Conservation (phyloP, 2,797 vertebrate species). For the Crocodylus rhombifer region DNA sequence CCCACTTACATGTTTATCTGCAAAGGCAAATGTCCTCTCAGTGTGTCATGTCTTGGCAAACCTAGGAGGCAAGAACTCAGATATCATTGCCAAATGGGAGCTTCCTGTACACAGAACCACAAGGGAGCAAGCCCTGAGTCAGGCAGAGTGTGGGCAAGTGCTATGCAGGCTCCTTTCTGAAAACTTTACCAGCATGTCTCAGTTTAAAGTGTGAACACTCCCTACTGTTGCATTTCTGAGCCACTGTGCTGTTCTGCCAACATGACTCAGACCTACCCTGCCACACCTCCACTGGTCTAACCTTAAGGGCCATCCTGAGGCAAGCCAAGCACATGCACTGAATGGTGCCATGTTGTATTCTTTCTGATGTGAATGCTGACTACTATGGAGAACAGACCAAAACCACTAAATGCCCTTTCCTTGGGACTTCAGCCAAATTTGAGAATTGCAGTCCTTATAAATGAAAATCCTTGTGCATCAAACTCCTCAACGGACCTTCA, state of each 20-base stretch:
- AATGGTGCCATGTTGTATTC: not conserved
- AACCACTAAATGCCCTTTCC: not conserved
- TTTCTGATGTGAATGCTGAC: not conserved
- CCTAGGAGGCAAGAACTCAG: not conserved
- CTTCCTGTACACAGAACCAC: not conserved
- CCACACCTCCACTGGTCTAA: not conserved
- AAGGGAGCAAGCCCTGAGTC: not conserved
- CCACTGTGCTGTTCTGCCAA: not conserved
- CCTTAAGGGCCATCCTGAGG: not conserved
- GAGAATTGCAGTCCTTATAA: not conserved
- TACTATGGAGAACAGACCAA: not conserved
- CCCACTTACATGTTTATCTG: not conserved
- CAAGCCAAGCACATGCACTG: not conserved
- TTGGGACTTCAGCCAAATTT: not conserved
- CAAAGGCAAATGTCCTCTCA: not conserved
- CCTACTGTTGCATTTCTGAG: not conserved
- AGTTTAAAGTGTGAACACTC: not conserved
- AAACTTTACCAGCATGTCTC: not conserved
- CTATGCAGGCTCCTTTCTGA: not conserved
- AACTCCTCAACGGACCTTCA: not conserved
- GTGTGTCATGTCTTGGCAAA: fast-evolving
- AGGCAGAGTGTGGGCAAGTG: not conserved
- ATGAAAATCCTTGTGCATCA: not conserved
- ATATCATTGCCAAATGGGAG: not conserved
- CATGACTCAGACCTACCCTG: not conserved